Evolutionary conservation across 2,888 invertebrate genomes (phyloP).

Genomic region (Leuctra nigra): DNA sequence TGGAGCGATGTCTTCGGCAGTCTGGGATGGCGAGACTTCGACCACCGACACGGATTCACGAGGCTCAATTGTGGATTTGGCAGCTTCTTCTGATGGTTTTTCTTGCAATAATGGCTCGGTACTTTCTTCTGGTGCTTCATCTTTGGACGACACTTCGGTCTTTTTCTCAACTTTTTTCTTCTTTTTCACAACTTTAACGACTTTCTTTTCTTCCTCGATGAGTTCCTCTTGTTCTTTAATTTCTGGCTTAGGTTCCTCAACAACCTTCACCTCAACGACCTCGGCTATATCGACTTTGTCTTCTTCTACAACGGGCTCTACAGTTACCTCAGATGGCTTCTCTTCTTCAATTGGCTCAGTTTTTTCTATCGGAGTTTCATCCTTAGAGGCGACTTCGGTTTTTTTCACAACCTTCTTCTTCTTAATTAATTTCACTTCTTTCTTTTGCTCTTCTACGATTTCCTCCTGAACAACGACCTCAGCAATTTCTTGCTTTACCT

Average conservation of each 20-base stretch:
- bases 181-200: slow-evolving; percentile 13
- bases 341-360: too few species aligned
- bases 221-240: slow-evolving; percentile 18
- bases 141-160: slow-evolving; percentile 4
- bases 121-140: slow-evolving; percentile 17
- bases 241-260: background rate
- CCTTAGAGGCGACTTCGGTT: too few species aligned
- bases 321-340: too few species aligned
- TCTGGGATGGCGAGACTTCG: slow-evolving; percentile 9
- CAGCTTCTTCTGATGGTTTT: slow-evolving; percentile 1
- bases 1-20: slow-evolving; percentile 14
- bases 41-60: slow-evolving; percentile 24
- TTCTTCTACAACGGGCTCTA: slow-evolving; percentile 2
- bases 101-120: slow-evolving; percentile 13
- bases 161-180: slow-evolving; percentile 21
- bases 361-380: too few species aligned
- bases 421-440: too few species aligned
- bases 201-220: slow-evolving; percentile 18
- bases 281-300: background rate
- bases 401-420: too few species aligned
- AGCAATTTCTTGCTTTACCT: background rate
- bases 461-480: background rate
- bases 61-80: background rate
- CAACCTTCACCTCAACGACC: background rate
- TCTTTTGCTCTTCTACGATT: too few species aligned